These are phyloP conservation scores for Balearica regulorum DNA, from an alignment of 2,797 vertebrate species.

Conservation along the genomic window DNA sequence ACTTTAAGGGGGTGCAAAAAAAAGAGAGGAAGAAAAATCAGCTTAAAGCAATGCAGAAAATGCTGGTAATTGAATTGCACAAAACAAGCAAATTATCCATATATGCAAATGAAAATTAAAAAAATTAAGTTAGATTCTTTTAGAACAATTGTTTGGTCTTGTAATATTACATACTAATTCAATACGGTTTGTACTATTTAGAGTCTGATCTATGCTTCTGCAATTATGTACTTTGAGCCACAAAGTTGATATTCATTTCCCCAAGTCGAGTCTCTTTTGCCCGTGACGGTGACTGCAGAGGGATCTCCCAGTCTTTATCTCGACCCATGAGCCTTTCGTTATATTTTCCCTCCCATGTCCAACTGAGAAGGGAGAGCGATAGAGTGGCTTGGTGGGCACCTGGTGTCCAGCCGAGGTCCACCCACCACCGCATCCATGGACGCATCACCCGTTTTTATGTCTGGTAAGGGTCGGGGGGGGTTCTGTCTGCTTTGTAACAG, in stretches of 20 bases:
- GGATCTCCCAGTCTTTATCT: too few relatives aligned
- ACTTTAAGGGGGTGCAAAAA: background rate
- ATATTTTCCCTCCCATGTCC: too few relatives aligned
- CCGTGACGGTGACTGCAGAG: too few relatives aligned
- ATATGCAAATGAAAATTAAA: background rate
- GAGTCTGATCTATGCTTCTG: background rate
- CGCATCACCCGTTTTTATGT: too few relatives aligned
- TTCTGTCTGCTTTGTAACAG: too few relatives aligned
- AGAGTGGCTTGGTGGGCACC: too few relatives aligned
- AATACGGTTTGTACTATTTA: background rate
- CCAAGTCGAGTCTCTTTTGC: too few relatives aligned
- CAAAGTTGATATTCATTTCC: background rate
- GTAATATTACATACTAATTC: background rate
- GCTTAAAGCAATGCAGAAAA: background rate
- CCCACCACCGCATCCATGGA: too few relatives aligned
- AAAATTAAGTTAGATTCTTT: background rate
- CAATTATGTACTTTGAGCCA: background rate
- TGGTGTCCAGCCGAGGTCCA: too few relatives aligned
- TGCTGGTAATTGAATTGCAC: background rate
- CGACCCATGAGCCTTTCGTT: too few relatives aligned
- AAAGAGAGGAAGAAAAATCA: background rate
- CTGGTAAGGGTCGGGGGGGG: too few relatives aligned
- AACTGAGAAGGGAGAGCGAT: too few relatives aligned
- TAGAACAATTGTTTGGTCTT: background rate
- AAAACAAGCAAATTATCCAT: background rate